A percentile compares a stretch with the other conserved stretches of the same genome.
Conservation (phyloP, 2,888 invertebrate genomes). For the Orthosia incerta region DNA sequence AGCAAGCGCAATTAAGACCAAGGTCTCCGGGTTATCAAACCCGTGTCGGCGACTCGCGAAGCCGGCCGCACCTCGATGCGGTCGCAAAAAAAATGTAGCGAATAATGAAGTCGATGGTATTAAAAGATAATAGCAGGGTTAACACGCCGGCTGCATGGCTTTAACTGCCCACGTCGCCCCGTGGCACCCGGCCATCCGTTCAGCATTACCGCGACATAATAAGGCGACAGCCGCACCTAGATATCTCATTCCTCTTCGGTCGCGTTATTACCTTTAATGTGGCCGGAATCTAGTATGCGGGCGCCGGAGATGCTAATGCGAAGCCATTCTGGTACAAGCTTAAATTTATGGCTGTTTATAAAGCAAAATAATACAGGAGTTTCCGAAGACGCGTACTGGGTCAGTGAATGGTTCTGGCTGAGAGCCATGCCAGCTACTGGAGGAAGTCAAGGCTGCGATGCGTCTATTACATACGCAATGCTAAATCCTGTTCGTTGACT, state of each 20-base stretch:
- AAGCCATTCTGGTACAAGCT: slow-evolving; percentile 43
- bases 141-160: slow-evolving; percentile 84
- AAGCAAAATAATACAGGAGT: slow-evolving; percentile 73
- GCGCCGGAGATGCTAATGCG: slow-evolving; percentile 52
- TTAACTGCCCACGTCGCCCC: slow-evolving; percentile 75
- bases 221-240: slow-evolving; percentile 60
- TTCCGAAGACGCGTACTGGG: slow-evolving; percentile 79
- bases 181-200: slow-evolving; percentile 71
- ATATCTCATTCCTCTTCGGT: slow-evolving; percentile 60
- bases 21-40: slow-evolving; percentile 91
- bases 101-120: slow-evolving; percentile 90
- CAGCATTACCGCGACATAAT: slow-evolving; percentile 68
- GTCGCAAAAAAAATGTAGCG: slow-evolving; percentile 88
- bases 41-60: slow-evolving; percentile 86
- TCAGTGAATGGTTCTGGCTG: slow-evolving; percentile 87
- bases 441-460: slow-evolving; percentile 86
- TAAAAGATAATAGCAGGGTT: slow-evolving; percentile 88
- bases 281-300: slow-evolving; percentile 49
- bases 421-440: slow-evolving; percentile 79
- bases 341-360: slow-evolving; percentile 51
- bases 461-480: slow-evolving; percentile 87
- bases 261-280: slow-evolving; percentile 55
- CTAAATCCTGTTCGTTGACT: slow-evolving; percentile 88
- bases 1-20: slow-evolving; percentile 91
- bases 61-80: slow-evolving; percentile 85